Evolutionary conservation across 2,797 vertebrate species (phyloP).

Genomic region (Onychomys arenicola): DNA sequence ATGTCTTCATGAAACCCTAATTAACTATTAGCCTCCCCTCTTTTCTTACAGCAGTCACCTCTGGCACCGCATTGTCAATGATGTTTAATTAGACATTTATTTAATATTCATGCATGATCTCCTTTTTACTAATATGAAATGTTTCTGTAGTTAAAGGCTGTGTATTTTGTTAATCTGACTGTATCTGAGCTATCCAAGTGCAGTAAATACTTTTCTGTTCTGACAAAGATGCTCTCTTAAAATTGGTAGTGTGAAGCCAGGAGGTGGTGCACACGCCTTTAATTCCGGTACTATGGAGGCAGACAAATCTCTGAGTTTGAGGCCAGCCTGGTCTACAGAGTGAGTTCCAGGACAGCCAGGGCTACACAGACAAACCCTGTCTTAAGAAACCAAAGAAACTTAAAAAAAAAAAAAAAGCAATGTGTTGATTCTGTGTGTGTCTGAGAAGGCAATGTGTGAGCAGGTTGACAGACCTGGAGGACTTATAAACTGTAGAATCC

Average conservation of each 20-base stretch:
- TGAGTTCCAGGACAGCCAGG: too few species aligned
- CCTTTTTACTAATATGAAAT: constrained; percentile 11
- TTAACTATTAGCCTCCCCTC: neutral
- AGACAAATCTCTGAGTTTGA: neutral
- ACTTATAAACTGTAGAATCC: neutral
- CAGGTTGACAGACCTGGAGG: neutral
- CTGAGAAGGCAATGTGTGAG: neutral
- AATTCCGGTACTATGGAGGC: neutral
- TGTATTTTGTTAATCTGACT: neutral
- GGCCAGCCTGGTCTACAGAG: neutral
- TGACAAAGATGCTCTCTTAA: neutral
- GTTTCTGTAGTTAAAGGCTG: neutral
- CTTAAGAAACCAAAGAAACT: neutral
- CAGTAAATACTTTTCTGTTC: neutral
- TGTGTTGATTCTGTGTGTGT: neutral
- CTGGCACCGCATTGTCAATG: rapidly evolving
- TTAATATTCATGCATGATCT: neutral
- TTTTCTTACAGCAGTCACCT: neutral
- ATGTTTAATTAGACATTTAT: neutral
- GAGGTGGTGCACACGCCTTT: neutral
- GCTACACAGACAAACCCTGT: neutral
- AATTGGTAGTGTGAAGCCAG: neutral
- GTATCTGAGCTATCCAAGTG: neutral
- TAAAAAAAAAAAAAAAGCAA: neutral
- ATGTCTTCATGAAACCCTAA: neutral